A percentile compares a stretch with the other conserved stretches of the same genome.
Conservation (phyloP, 2,888 invertebrate genomes). For the Cephalotes varians region DNA sequence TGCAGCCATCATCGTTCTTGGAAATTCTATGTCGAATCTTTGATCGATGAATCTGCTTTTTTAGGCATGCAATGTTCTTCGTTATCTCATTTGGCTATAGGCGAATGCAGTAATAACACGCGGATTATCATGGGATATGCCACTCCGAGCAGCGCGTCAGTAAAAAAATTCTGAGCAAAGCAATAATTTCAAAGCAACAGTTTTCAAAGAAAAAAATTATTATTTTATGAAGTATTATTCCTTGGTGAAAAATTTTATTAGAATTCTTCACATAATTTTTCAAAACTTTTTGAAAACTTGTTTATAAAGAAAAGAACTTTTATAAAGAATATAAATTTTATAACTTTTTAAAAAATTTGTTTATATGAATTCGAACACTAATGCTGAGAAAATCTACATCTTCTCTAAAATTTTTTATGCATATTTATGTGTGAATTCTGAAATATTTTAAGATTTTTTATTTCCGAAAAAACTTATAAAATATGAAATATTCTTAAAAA, state of each 20-base stretch:
- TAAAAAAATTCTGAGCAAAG: slow-evolving; percentile 39
- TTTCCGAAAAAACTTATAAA: too few relatives aligned
- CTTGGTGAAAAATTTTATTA: too few relatives aligned
- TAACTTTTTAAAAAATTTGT: too few relatives aligned
- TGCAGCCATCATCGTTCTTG: slow-evolving; percentile 87
- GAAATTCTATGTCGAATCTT: slow-evolving; percentile 86
- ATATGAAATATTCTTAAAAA: not conserved
- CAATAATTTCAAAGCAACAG: not conserved
- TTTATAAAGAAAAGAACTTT: too few relatives aligned
- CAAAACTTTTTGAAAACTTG: too few relatives aligned
- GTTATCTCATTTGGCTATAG: slow-evolving; percentile 23
- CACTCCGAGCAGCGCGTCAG: slow-evolving; percentile 78
- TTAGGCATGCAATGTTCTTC: slow-evolving; percentile 76
- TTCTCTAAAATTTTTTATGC: not conserved
- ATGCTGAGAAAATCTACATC: too few relatives aligned
- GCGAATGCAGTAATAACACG: slow-evolving; percentile 50
- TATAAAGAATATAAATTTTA: too few relatives aligned
- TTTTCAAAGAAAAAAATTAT: not conserved
- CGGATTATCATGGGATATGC: slow-evolving; percentile 75
- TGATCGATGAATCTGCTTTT: slow-evolving; percentile 83
- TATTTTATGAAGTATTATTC: not conserved
- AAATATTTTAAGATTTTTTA: too few relatives aligned
- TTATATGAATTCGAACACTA: too few relatives aligned
- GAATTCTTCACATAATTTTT: too few relatives aligned
- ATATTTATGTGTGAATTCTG: too few relatives aligned